Evolutionary conservation across 2,888 invertebrate genomes (phyloP), one percentile per base, ranked within the genome.

Genomic region (Malthinus flaveolus): DNA sequence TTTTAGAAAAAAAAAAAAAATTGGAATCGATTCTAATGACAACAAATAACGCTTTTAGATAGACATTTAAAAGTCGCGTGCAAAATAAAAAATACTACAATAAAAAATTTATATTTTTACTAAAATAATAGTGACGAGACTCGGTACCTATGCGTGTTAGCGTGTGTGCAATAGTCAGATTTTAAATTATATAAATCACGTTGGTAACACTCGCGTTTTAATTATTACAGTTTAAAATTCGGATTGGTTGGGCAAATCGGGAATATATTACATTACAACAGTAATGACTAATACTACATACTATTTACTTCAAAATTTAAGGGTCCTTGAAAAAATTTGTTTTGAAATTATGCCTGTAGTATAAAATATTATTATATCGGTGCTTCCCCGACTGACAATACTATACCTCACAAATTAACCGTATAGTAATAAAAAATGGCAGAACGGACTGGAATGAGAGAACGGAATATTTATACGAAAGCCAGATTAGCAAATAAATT

Each of bases 151-250:
- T 53, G 68, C 65, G 68, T 66, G 68, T 64, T 68, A 49, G 66
- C 66, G 66, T 68, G 68, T 68, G 60, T 65, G 64, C 64, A 64
- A 58, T 61, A 42, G 64, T 49, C 62, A 62, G 13, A 34, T 47
- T 47, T 15, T 13, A 45, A 32, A 56, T 58, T 63, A 56, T 56
- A 66, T 66, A 68, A 65, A 66, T 65, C 65, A 65, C 61, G 52
- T 56, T 59, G 58, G 59, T 58, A 53, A 62, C 61, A 59, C 61
- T 55, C 59, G 61, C 58, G 64, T 64, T 66, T 67, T 67, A 67
- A 67, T 67, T 66, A 67, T 65, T 62, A n/a, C n/a, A n/a, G 59
- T 54, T 56, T 51, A 65, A 66, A 60, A 63, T 62, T 64, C 57
- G 58, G 59, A 62, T 64, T 64, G 61, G 62, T 59, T 52, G 50